Percentiles rank a stretch among this genome's conserved stretches.
phyloP scores from a whole-genome alignment of 2,797 vertebrate species.

The Uromys caudimaculatus region DNA sequence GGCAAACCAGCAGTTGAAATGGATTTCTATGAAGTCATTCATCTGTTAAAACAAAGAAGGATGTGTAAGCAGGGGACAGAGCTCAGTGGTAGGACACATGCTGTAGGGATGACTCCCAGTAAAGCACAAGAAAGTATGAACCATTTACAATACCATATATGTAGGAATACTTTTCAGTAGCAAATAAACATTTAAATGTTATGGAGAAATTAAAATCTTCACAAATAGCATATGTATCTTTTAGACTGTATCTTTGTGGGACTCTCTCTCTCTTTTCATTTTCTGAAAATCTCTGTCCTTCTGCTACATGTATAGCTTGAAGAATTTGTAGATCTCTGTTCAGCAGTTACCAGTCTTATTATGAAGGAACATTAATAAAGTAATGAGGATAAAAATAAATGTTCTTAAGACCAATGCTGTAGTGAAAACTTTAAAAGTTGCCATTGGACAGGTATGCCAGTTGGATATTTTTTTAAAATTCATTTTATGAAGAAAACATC shows the following conservation, averaged over 20 bases:
- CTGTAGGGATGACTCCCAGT: neutral
- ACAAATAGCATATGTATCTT: neutral
- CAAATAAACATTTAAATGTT: neutral
- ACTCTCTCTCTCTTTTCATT: neutral
- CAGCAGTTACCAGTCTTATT: neutral
- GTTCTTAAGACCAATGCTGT: neutral
- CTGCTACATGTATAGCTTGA: rapidly evolving
- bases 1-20: neutral
- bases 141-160: neutral
- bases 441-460: neutral
- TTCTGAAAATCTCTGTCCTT: neutral
- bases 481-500: neutral
- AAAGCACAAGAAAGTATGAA: neutral
- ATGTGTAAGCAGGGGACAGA: neutral
- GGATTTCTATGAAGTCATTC: neutral
- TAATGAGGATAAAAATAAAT: neutral
- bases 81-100: neutral
- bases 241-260: neutral
- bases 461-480: neutral
- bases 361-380: neutral
- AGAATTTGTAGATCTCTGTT: neutral
- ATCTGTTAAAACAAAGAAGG: neutral
- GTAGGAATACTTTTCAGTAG: neutral
- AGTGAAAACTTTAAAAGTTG: neutral
- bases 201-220: neutral